Percentiles rank a stretch among this genome's conserved stretches.
Conservation (phyloP, 2,888 invertebrate genomes). For the Antheraea assamensis region DNA sequence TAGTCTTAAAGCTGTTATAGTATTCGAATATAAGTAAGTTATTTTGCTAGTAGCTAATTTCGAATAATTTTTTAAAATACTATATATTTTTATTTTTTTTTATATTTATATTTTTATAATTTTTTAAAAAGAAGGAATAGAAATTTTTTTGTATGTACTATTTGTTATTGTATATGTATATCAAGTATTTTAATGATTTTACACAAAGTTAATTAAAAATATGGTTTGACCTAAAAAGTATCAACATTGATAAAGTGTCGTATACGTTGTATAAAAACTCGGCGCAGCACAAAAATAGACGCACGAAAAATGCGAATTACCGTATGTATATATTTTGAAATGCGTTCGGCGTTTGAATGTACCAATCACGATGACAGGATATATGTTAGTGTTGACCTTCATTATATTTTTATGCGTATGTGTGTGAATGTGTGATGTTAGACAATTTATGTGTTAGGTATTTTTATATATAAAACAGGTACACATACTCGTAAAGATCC, state of each 20-base stretch:
- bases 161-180: background rate
- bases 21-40: background rate
- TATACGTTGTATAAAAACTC: slow-evolving; percentile 69
- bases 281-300: slow-evolving; percentile 73
- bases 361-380: slow-evolving; percentile 51
- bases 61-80: too few species aligned
- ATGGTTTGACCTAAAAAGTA: slow-evolving; percentile 53
- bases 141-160: background rate
- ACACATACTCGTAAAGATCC: too few species aligned
- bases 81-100: too few species aligned
- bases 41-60: background rate
- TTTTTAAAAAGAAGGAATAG: background rate
- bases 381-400: slow-evolving; percentile 49
- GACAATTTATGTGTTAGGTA: slow-evolving; percentile 4
- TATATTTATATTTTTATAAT: too few species aligned
- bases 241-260: slow-evolving; percentile 47
- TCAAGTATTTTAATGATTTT: background rate
- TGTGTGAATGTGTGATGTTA: slow-evolving; percentile 24
- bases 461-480: background rate
- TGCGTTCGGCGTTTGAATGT: slow-evolving; percentile 37
- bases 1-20: background rate
- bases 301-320: slow-evolving; percentile 72
- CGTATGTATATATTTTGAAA: slow-evolving; percentile 61
- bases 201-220: background rate
- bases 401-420: slow-evolving; percentile 36